These are phyloP conservation scores for Torymus aiolomorphi DNA, from an alignment of 2,888 invertebrate genomes.

Conservation along the genomic window DNA sequence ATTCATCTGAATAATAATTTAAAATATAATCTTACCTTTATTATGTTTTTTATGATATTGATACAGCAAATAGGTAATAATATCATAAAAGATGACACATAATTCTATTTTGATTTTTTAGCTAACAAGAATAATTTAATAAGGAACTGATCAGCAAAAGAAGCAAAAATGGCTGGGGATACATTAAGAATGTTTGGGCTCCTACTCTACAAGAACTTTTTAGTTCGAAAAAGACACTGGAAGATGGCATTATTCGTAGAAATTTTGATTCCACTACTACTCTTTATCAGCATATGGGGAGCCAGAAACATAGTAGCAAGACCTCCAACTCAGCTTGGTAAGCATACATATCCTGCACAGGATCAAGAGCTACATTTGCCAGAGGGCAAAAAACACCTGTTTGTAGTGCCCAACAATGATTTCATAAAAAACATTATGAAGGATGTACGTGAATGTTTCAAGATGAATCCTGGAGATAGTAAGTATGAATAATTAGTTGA, in stretches of 20 bases:
- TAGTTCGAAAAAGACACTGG: slow-evolving; percentile 67
- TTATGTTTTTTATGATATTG: too few species aligned
- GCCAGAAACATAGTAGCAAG: slow-evolving; percentile 48
- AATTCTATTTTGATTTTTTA: slow-evolving; percentile 5
- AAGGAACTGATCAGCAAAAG: neutral
- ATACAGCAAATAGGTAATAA: too few species aligned
- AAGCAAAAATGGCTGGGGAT: neutral
- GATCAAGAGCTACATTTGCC: slow-evolving; percentile 8
- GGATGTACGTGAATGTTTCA: slow-evolving; percentile 14
- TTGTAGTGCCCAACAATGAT: slow-evolving; percentile 21
- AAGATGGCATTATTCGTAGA: slow-evolving; percentile 63
- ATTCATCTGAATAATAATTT: too few species aligned
- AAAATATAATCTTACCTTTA: too few species aligned
- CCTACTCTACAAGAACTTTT: slow-evolving; percentile 65
- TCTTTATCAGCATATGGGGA: slow-evolving; percentile 62
- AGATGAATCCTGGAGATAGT: neutral
- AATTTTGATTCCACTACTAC: slow-evolving; percentile 63
- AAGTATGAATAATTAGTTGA: too few species aligned
- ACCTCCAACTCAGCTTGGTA: slow-evolving; percentile 55
- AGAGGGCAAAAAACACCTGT: neutral
- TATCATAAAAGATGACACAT: too few species aligned
- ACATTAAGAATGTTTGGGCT: slow-evolving; percentile 61
- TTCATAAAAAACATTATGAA: slow-evolving; percentile 19
- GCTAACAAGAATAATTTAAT: too few species aligned
- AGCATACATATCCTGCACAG: slow-evolving; percentile 58